Percentiles rank a stretch among this genome's conserved stretches.
phyloP scores from a whole-genome alignment of 2,113 vertebrate genomes.

The Lipotes vexillifer region DNA sequence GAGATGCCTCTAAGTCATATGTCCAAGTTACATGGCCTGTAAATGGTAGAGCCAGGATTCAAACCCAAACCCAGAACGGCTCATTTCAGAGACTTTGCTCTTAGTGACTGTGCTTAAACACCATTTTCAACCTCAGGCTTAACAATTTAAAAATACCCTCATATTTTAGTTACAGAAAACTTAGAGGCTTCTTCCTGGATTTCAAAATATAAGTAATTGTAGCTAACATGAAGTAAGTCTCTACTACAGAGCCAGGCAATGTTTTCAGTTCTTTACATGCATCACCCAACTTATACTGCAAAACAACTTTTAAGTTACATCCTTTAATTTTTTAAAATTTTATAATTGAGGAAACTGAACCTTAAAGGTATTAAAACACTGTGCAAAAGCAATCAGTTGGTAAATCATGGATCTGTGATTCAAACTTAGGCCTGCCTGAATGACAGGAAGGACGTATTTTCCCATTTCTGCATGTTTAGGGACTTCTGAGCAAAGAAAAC shows the following conservation, averaged over 20 bases:
- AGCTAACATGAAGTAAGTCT: background rate
- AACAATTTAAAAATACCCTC: background rate
- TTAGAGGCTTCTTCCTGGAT: background rate
- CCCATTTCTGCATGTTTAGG: background rate
- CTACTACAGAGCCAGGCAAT: background rate
- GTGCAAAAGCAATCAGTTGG: background rate
- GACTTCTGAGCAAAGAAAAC: conserved; percentile 1
- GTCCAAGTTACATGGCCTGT: background rate
- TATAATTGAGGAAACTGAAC: background rate
- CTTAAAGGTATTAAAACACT: background rate
- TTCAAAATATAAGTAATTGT: conserved; percentile 28
- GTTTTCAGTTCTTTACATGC: background rate
- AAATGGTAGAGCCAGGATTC: background rate
- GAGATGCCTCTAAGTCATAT: background rate
- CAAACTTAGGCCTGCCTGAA: background rate
- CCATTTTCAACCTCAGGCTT: background rate
- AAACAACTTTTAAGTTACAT: background rate
- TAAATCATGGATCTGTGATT: background rate
- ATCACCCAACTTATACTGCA: background rate
- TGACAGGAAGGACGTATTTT: background rate
- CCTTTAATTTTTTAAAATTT: background rate
- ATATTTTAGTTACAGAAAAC: conserved; percentile 23
- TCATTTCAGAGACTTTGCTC: background rate
- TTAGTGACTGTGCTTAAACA: background rate
- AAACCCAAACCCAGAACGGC: background rate